Evolutionary conservation across 1,140 invertebrate genomes (phyloP).

Genomic region (Probaryconus sp.): DNA sequence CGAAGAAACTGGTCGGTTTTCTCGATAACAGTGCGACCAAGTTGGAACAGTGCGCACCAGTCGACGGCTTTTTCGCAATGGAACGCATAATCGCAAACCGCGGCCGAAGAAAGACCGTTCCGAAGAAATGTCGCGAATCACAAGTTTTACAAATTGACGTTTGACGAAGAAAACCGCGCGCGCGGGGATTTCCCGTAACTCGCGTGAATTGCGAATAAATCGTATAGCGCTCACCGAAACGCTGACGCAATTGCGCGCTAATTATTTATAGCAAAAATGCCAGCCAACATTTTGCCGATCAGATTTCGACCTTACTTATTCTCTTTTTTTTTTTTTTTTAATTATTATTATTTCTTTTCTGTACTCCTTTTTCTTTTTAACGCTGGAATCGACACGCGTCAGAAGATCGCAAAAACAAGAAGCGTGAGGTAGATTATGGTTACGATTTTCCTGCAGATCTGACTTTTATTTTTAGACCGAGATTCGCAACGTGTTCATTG

Average conservation of each 20-base stretch:
- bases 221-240: too few relatives aligned
- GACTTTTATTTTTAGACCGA: constrained; percentile 17
- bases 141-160: constrained; percentile 20
- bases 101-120: constrained; percentile 27
- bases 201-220: too few relatives aligned
- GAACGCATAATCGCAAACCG: constrained; percentile 30
- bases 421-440: constrained; percentile 45
- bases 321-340: too few relatives aligned
- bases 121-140: constrained; percentile 32
- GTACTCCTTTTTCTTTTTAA: neutral
- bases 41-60: constrained; percentile 25
- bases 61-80: constrained; percentile 32
- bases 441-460: constrained; percentile 12
- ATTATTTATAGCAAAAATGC: constrained; percentile 8
- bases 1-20: constrained; percentile 12
- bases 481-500: too few relatives aligned
- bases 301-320: too few relatives aligned
- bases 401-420: neutral
- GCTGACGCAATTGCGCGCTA: neutral
- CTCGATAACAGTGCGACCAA: too few relatives aligned
- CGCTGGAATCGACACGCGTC: neutral
- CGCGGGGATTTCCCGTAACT: constrained; percentile 32
- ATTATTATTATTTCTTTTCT: constrained; percentile 14
- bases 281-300: too few relatives aligned
- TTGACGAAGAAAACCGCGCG: constrained; percentile 21